Evolutionary conservation across 2,797 vertebrate species (phyloP).

Genomic region (Danionella dracula): DNA sequence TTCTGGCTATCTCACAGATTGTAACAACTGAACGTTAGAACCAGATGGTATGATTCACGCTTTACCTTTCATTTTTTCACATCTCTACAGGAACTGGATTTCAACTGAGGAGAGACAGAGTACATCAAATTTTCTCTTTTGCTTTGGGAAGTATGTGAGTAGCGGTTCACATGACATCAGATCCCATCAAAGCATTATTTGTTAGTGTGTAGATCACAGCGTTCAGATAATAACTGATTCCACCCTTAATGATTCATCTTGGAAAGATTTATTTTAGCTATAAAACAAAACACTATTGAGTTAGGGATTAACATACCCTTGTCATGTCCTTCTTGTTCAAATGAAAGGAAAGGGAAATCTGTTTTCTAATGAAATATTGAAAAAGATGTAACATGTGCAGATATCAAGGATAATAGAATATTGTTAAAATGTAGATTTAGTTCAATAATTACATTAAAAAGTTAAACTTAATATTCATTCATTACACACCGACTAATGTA

Average conservation of each 20-base stretch:
- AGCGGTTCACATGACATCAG: slow-evolving; percentile 57
- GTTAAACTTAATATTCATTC: too few species aligned
- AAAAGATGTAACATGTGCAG: slow-evolving; percentile 70
- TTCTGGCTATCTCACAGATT: background rate
- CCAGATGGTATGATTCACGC: background rate
- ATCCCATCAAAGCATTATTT: slow-evolving; percentile 54
- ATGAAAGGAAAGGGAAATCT: slow-evolving; percentile 56
- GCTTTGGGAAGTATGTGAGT: slow-evolving; percentile 54
- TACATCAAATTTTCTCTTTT: slow-evolving; percentile 46
- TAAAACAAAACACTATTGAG: slow-evolving; percentile 59
- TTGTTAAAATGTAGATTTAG: too few species aligned
- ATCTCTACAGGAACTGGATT: background rate
- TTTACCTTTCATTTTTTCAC: background rate
- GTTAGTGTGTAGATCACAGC: slow-evolving; percentile 54
- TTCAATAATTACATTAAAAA: too few species aligned
- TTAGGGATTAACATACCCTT: slow-evolving; percentile 61
- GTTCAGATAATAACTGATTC: slow-evolving; percentile 38
- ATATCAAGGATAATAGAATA: too few species aligned
- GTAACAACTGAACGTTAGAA: background rate
- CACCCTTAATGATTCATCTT: background rate
- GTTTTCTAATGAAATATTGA: slow-evolving; percentile 59
- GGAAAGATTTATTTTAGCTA: slow-evolving; percentile 17
- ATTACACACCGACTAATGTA: too few species aligned
- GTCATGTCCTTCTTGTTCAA: slow-evolving; percentile 63
- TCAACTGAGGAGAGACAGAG: background rate